Evolutionary conservation across 1,140 invertebrate species (phyloP).

Genomic region (Leptinotarsa defecta): DNA sequence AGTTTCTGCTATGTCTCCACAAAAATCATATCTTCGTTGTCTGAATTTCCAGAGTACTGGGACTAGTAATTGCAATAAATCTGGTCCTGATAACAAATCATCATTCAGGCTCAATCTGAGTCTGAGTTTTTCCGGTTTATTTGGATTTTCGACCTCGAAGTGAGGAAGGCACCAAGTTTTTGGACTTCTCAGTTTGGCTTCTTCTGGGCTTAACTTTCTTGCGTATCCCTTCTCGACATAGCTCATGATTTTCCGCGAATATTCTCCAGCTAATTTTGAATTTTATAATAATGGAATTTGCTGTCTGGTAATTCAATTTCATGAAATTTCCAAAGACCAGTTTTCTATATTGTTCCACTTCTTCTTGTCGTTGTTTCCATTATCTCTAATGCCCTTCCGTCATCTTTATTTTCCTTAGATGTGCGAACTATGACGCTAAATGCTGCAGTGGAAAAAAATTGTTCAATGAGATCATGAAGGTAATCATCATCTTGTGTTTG

Average conservation of each 20-base stretch:
- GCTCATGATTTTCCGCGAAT: too few species aligned
- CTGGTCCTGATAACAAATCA: neutral
- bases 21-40: neutral
- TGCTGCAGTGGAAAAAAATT: neutral
- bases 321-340: neutral
- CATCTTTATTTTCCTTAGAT: neutral
- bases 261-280: too few species aligned
- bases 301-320: too few species aligned
- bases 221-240: neutral
- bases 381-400: neutral
- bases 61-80: neutral
- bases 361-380: neutral
- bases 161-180: neutral
- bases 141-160: neutral
- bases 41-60: neutral
- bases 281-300: too few species aligned
- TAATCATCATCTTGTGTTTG: neutral
- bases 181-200: neutral
- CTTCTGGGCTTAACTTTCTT: neutral
- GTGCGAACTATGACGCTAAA: neutral
- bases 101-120: neutral
- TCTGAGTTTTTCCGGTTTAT: neutral
- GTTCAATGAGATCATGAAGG: neutral
- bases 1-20: too few species aligned
- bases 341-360: too few species aligned